phyloP scores from a whole-genome alignment of 1,140 invertebrate species.

The Heliothis subflexa region DNA sequence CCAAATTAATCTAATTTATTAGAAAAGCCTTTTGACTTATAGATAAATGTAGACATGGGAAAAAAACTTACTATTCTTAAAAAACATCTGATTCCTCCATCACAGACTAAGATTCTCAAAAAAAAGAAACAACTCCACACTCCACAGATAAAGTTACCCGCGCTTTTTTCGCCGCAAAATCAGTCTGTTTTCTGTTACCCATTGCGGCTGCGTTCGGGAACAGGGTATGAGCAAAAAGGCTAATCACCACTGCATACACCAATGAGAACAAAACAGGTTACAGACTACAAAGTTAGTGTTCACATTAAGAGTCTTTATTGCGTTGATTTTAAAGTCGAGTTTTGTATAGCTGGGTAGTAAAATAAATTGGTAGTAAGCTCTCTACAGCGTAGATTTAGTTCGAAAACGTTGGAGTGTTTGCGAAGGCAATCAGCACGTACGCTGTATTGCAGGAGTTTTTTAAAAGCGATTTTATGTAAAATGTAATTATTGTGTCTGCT shows the following conservation, averaged over 20 bases:
- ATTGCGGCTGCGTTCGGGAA: conserved; percentile 42
- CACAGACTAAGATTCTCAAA: conserved; percentile 7
- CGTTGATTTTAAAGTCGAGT: conserved; percentile 1
- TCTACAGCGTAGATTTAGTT: conserved; percentile 40
- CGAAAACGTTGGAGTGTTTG: conserved; percentile 47
- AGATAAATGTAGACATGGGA: not conserved
- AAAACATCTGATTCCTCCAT: too few relatives aligned
- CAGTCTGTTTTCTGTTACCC: conserved; percentile 51
- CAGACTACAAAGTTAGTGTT: conserved; percentile 9
- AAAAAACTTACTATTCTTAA: not conserved
- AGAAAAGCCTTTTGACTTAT: too few relatives aligned
- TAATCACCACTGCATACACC: conserved; percentile 48
- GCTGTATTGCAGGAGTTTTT: conserved; percentile 32
- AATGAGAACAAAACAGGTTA: conserved; percentile 46
- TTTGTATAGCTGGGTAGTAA: conserved; percentile 3
- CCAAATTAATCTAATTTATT: too few relatives aligned
- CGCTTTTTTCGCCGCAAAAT: conserved; percentile 44
- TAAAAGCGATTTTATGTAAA: conserved; percentile 42
- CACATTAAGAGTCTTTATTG: conserved; percentile 6
- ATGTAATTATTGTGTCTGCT: conserved; percentile 39
- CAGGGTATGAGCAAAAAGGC: conserved; percentile 48
- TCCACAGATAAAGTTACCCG: conserved; percentile 44
- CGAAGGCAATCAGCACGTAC: conserved; percentile 48
- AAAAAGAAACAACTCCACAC: conserved; percentile 12
- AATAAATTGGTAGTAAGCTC: conserved; percentile 23